Evolutionary conservation across 2,113 vertebrate genomes (phyloP).

Genomic region (Microcebus jonahi): DNA sequence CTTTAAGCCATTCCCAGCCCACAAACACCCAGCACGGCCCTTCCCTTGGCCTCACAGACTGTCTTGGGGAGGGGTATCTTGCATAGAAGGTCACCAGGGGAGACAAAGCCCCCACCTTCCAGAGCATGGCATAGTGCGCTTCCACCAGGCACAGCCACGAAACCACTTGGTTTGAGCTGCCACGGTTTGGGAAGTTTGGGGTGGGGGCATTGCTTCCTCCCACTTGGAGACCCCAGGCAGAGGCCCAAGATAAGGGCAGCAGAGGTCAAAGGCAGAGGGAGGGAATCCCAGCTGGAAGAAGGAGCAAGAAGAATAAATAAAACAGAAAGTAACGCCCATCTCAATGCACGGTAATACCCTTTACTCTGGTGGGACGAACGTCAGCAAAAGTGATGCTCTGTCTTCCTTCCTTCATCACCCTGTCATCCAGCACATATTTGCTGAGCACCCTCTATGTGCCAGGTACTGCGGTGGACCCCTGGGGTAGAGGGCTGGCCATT

Average conservation of each 20-base stretch:
- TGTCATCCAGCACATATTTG: too few relatives aligned
- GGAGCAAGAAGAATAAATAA: neutral
- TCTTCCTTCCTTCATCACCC: neutral
- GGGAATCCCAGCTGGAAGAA: neutral
- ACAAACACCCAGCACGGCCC: neutral
- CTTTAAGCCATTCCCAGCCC: neutral
- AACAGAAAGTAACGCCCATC: neutral
- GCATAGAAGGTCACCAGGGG: too few relatives aligned
- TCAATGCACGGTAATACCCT: fast-evolving
- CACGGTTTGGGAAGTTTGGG: neutral
- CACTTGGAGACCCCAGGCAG: neutral
- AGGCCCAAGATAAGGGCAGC: neutral
- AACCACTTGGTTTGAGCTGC: neutral
- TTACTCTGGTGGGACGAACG: fast-evolving
- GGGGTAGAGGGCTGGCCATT: neutral
- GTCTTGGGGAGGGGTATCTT: neutral
- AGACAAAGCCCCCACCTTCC: neutral
- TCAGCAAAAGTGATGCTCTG: too few relatives aligned
- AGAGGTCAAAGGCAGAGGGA: neutral
- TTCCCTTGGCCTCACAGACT: neutral
- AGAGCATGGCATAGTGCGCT: neutral
- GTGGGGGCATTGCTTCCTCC: too few relatives aligned
- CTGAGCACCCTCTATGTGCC: neutral
- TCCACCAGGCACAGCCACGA: neutral
- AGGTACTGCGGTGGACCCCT: neutral